Conservation (phyloP, 2,888 invertebrate species). For the Agriotes lineatus region DNA sequence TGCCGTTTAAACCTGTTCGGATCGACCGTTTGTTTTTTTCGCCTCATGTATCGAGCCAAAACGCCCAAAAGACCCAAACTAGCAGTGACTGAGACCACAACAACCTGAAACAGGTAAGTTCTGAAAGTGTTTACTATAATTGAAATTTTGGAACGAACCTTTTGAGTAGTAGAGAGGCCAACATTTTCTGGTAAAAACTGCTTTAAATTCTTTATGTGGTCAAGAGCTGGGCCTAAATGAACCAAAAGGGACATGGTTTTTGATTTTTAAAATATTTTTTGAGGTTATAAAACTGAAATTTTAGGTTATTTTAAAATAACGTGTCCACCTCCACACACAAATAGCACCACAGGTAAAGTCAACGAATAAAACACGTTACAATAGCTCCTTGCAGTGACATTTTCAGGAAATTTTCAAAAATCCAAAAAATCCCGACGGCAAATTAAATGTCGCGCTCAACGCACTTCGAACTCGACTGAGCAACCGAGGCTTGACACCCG, state of each 20-base stretch:
- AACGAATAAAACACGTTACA: not conserved
- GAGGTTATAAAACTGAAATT: conserved; percentile 28
- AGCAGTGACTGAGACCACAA: conserved; percentile 79
- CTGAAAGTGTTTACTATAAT: conserved; percentile 11
- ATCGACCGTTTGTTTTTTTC: conserved; percentile 76
- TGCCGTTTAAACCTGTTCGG: conserved; percentile 71
- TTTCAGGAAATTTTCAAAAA: not conserved
- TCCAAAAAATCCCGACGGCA: not conserved
- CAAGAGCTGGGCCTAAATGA: conserved; percentile 70
- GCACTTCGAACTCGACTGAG: conserved; percentile 4
- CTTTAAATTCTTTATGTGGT: conserved; percentile 70
- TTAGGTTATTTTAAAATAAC: conserved; percentile 13
- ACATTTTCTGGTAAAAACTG: conserved; percentile 65
- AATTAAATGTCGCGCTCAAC: conserved; percentile 12
- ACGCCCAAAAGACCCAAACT: conserved; percentile 87
- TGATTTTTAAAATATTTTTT: conserved; percentile 13
- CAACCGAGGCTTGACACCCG: not conserved
- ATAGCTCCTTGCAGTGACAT: not conserved
- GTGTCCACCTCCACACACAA: not conserved
- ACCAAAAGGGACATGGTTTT: conserved; percentile 65
- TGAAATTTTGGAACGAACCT: conserved; percentile 66
- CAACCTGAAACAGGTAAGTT: conserved; percentile 68
- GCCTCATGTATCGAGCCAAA: conserved; percentile 82
- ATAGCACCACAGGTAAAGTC: not conserved
- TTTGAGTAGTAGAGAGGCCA: conserved; percentile 76